These are phyloP conservation scores for Ctenomys sociabilis DNA, from an alignment of 2,113 vertebrate genomes.

Conservation along the genomic window DNA sequence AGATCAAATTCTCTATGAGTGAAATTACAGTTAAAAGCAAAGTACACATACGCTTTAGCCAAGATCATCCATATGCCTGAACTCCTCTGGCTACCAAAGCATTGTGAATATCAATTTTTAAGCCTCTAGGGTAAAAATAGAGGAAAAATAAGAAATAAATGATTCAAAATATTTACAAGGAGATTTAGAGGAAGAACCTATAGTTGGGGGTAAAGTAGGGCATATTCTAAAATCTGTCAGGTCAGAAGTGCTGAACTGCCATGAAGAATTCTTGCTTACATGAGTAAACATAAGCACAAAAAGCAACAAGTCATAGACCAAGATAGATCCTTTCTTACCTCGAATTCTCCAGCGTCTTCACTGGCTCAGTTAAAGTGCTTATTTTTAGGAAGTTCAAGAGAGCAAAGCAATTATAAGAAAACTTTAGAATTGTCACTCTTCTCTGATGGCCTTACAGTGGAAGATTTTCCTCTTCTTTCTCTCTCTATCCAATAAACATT, in stretches of 20 bases:
- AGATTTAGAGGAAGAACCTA: background rate
- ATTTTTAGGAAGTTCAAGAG: background rate
- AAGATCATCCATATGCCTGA: background rate
- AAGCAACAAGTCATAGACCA: background rate
- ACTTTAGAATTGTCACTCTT: background rate
- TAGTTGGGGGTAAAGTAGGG: background rate
- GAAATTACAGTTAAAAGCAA: constrained; percentile 36
- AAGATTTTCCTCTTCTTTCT: background rate
- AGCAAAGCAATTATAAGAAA: background rate
- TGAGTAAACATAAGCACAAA: background rate
- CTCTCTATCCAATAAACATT: background rate
- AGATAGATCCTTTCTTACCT: background rate
- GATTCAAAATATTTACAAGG: background rate
- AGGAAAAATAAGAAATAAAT: background rate
- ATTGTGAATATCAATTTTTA: background rate
- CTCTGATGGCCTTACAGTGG: too few species aligned
- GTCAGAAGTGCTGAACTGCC: background rate
- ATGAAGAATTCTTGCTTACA: background rate
- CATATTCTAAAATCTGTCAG: background rate
- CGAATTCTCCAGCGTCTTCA: background rate
- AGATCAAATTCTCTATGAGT: constrained; percentile 4
- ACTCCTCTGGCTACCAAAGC: background rate
- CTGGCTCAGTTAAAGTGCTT: background rate
- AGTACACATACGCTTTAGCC: constrained; percentile 30
- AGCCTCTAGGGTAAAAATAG: background rate